Evolutionary conservation across 2,113 vertebrate species (phyloP).

Genomic region (Lethenteron reissneri): DNA sequence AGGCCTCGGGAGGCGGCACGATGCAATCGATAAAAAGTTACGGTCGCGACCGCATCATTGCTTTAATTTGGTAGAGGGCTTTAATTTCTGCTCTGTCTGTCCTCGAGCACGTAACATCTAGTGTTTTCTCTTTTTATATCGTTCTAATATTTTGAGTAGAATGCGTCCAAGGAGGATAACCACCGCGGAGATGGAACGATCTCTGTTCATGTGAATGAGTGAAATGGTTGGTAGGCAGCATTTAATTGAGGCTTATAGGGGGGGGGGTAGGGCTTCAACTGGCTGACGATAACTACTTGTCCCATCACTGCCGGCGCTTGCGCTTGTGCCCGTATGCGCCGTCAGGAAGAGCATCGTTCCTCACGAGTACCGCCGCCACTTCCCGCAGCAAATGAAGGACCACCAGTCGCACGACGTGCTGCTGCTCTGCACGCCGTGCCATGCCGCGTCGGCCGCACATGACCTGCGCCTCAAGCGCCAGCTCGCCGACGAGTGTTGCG

Average conservation of each 20-base stretch:
- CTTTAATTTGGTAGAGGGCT: too few relatives aligned
- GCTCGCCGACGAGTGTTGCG: slow-evolving; percentile 49
- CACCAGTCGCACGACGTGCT: slow-evolving; percentile 93
- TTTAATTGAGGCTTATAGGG: background rate
- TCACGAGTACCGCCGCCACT: slow-evolving; percentile 78
- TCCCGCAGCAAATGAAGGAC: slow-evolving; percentile 88
- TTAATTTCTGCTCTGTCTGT: too few relatives aligned
- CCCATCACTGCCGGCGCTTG: background rate
- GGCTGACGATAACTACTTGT: background rate
- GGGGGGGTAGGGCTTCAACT: background rate
- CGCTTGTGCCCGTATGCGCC: background rate
- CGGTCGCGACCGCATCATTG: too few relatives aligned
- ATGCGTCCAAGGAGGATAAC: too few relatives aligned
- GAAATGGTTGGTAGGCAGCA: background rate
- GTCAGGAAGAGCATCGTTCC: slow-evolving; percentile 81
- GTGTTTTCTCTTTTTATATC: too few relatives aligned
- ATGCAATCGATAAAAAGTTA: background rate
- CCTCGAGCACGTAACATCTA: too few relatives aligned
- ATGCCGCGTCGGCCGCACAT: slow-evolving; percentile 66
- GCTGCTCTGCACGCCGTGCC: slow-evolving; percentile 74
- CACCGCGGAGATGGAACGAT: background rate
- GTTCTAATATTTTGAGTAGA: too few relatives aligned
- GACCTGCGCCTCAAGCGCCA: slow-evolving; percentile 65
- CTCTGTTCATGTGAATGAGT: background rate
- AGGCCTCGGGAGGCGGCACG: background rate